Evolutionary conservation across 1,140 invertebrate genomes (phyloP).

Genomic region (Zaprionus ornatus): DNA sequence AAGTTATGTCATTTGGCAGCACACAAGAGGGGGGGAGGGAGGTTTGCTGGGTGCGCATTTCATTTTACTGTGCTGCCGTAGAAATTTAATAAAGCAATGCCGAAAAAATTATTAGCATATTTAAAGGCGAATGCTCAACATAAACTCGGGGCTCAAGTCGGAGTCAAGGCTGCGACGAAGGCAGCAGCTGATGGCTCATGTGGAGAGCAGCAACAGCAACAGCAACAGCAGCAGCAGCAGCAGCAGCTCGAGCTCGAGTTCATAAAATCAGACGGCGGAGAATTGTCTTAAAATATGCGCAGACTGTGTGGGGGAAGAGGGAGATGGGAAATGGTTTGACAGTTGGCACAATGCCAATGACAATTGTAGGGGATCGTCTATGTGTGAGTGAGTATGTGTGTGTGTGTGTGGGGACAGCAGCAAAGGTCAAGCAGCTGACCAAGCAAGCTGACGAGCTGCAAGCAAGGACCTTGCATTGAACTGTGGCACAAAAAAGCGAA

Average conservation of each 20-base stretch:
- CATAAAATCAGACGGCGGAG: conserved; percentile 54
- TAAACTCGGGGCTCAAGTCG: conserved; percentile 37
- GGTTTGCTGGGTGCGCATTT: conserved; percentile 34
- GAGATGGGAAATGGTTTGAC: conserved; percentile 12
- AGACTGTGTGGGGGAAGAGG: not conserved
- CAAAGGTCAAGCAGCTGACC: conserved; percentile 21
- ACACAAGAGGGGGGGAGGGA: not conserved
- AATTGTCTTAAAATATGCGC: conserved; percentile 61
- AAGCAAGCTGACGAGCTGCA: conserved; percentile 21
- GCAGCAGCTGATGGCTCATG: conserved; percentile 48
- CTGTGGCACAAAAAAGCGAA: not conserved
- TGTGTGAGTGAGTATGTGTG: not conserved
- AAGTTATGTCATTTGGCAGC: conserved; percentile 72
- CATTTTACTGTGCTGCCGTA: conserved; percentile 68
- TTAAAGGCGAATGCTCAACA: conserved; percentile 49
- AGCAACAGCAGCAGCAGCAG: conserved; percentile 2
- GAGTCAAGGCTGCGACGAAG: conserved; percentile 39
- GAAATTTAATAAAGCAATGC: conserved; percentile 77
- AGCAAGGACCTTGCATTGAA: conserved; percentile 7
- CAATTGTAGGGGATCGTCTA: conserved; percentile 1
- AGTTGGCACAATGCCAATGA: conserved; percentile 31
- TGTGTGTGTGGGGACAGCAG: not conserved
- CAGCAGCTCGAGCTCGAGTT: conserved; percentile 27
- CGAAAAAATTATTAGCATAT: conserved; percentile 76
- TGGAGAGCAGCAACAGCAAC: conserved; percentile 25